Percentiles rank a stretch among this genome's conserved stretches.
These are phyloP conservation scores for Emesis russula DNA, from an alignment of 2,888 invertebrate species.

Conservation along the genomic window DNA sequence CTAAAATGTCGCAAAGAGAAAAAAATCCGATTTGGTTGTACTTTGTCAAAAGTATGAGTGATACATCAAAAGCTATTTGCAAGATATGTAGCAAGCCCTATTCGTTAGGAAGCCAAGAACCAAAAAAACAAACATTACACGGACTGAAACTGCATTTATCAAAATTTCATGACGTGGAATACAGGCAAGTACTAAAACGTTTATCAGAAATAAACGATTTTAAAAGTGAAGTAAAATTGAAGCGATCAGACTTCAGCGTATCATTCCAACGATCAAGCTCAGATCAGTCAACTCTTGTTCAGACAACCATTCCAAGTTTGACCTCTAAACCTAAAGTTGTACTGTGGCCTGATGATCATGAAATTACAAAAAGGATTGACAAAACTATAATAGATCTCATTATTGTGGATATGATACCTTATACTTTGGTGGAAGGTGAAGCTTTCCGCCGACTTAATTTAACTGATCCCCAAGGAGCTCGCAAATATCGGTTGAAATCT, in stretches of 20 bases:
- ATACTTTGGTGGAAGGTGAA: slow-evolving; percentile 86
- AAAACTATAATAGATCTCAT: slow-evolving; percentile 71
- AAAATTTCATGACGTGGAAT: slow-evolving; percentile 7
- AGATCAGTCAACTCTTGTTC: slow-evolving; percentile 61
- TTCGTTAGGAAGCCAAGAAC: not conserved
- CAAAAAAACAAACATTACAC: not conserved
- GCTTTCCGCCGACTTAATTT: slow-evolving; percentile 82
- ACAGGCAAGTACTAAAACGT: slow-evolving; percentile 3
- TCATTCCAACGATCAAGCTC: not conserved
- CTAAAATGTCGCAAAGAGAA: too few species aligned
- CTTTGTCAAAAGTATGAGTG: not conserved
- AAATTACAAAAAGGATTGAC: slow-evolving; percentile 85
- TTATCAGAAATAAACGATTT: not conserved
- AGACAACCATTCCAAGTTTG: slow-evolving; percentile 71
- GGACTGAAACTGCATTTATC: not conserved
- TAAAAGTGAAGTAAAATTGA: not conserved
- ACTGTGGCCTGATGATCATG: slow-evolving; percentile 80
- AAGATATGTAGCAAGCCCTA: not conserved
- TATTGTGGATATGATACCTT: slow-evolving; percentile 89
- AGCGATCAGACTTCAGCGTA: not conserved
- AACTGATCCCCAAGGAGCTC: slow-evolving; percentile 72
- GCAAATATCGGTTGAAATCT: slow-evolving; percentile 73
- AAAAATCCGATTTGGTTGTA: not conserved
- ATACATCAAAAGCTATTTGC: not conserved
- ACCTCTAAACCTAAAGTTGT: slow-evolving; percentile 57